These are phyloP conservation scores for Sitta carolinensis DNA, from an alignment of 2,797 vertebrate genomes.

Conservation along the genomic window DNA sequence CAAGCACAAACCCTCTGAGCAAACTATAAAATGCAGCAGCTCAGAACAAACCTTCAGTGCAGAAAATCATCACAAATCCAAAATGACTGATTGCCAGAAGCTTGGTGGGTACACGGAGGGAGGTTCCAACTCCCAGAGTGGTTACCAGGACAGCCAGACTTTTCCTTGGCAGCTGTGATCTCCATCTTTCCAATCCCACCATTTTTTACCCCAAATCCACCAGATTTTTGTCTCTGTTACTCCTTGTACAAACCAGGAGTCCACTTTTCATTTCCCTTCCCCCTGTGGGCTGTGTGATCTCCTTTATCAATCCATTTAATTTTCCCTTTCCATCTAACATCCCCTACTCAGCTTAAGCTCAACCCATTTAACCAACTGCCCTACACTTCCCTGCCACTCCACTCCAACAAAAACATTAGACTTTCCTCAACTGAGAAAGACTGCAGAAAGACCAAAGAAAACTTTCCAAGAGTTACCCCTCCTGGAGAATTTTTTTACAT, in stretches of 20 bases:
- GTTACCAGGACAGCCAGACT: not conserved
- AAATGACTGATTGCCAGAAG: not conserved
- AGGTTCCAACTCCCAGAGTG: not conserved
- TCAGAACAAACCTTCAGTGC: not conserved
- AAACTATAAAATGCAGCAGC: not conserved
- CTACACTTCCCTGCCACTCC: not conserved
- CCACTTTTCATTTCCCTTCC: not conserved
- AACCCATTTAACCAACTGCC: not conserved
- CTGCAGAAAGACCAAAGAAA: not conserved
- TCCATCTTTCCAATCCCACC: not conserved
- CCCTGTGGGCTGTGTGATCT: not conserved
- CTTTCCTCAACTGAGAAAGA: not conserved
- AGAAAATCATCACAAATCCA: not conserved
- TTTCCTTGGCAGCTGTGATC: not conserved
- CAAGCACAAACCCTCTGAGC: not conserved
- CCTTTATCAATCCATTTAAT: not conserved
- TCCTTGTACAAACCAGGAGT: not conserved
- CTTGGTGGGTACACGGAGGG: not conserved
- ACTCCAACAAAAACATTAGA: not conserved
- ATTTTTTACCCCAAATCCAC: not conserved
- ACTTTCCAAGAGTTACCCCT: not conserved
- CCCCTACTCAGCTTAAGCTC: not conserved
- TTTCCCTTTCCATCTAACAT: not conserved
- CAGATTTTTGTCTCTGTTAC: not conserved
- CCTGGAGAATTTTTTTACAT: not conserved